phyloP scores from a whole-genome alignment of 1,140 invertebrate genomes.

The Trissolcus basalis region DNA sequence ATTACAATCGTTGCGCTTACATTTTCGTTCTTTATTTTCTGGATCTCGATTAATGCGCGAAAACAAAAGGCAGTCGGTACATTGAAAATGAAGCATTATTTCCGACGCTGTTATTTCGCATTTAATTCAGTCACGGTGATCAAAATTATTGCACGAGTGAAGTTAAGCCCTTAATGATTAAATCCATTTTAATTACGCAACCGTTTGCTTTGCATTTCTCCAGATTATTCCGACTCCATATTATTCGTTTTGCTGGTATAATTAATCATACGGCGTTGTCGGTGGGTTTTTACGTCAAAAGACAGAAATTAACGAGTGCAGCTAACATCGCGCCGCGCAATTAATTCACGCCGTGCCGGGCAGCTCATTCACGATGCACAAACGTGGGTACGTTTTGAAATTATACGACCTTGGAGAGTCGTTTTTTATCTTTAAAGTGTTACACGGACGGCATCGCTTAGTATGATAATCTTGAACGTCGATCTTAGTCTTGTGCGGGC shows the following conservation, averaged over 20 bases:
- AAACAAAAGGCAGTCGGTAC: conserved; percentile 24
- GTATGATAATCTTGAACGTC: conserved; percentile 65
- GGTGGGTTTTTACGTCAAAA: conserved; percentile 60
- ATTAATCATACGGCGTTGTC: conserved; percentile 57
- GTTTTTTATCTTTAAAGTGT: conserved; percentile 67
- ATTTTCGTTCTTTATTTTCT: conserved; percentile 41
- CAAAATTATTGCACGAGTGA: conserved; percentile 34
- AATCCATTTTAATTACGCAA: conserved; percentile 54
- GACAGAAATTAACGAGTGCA: conserved; percentile 60
- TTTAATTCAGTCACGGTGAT: conserved; percentile 40
- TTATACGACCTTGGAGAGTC: conserved; percentile 63
- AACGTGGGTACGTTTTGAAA: conserved; percentile 64
- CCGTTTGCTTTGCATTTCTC: conserved; percentile 51
- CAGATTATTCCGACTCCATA: conserved; percentile 40
- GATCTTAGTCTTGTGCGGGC: conserved; percentile 62
- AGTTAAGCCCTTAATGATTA: conserved; percentile 41
- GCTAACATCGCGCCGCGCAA: conserved; percentile 55
- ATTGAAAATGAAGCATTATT: conserved; percentile 51
- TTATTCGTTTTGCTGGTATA: conserved; percentile 43
- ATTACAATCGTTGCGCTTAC: conserved; percentile 22
- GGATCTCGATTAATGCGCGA: conserved; percentile 33
- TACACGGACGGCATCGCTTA: conserved; percentile 67
- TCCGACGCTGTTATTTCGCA: conserved; percentile 35
- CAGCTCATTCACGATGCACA: conserved; percentile 57
- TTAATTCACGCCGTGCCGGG: conserved; percentile 57